phyloP scores from a whole-genome alignment of 2,888 invertebrate species.

The Elegia similella region DNA sequence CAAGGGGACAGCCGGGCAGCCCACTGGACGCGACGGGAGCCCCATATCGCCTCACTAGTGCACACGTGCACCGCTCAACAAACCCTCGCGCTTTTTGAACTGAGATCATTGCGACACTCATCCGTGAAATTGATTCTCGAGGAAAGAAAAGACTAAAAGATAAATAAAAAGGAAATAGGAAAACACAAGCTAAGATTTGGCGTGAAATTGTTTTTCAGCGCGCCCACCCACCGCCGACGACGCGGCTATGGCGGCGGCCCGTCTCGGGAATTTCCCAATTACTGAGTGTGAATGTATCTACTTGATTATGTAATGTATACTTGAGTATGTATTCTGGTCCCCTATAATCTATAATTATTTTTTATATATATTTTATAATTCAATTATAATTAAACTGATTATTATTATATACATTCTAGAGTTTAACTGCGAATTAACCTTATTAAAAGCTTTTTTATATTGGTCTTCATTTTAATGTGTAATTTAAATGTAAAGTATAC shows the following conservation, averaged over 20 bases:
- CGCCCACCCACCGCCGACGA: conserved; percentile 59
- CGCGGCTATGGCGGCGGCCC: conserved; percentile 51
- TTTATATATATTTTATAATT: too few species aligned
- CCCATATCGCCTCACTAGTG: conserved; percentile 32
- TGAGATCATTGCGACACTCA: conserved; percentile 80
- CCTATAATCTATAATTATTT: conserved; percentile 4
- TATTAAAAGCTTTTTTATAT: too few species aligned
- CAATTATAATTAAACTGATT: conserved; percentile 5
- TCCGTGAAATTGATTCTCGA: conserved; percentile 82
- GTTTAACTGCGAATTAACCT: too few species aligned
- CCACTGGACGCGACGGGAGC: conserved; percentile 26
- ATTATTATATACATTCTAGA: neutral
- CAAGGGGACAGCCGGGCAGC: conserved; percentile 34
- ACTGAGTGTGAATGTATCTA: conserved; percentile 75
- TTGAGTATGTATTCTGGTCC: conserved; percentile 31
- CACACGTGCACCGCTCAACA: conserved; percentile 50
- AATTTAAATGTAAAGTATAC: too few species aligned
- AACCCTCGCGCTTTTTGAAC: conserved; percentile 73
- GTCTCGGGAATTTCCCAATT: conserved; percentile 79
- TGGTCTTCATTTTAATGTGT: too few species aligned
- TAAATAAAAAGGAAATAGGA: conserved; percentile 82
- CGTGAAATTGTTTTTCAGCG: conserved; percentile 82
- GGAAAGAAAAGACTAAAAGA: conserved; percentile 80
- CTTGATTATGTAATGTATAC: conserved; percentile 67
- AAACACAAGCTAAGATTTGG: conserved; percentile 82